Evolutionary conservation across 2,888 invertebrate genomes (phyloP).

Genomic region (Drosophila atroscutellata): DNA sequence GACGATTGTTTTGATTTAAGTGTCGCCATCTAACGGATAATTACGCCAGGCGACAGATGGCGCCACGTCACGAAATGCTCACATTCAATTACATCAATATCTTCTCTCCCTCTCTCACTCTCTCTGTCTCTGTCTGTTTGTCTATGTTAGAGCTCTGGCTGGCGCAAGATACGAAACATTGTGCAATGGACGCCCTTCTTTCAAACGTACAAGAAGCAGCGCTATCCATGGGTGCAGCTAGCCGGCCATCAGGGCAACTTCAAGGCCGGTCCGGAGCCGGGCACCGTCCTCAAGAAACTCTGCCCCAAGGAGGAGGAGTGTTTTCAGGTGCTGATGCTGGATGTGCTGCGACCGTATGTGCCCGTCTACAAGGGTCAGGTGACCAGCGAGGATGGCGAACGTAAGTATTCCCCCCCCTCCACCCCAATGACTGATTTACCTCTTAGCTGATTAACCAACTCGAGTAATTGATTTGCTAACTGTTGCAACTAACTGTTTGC

Average conservation of each 20-base stretch:
- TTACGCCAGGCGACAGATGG: conserved; percentile 13
- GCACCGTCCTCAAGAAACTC: conserved; percentile 96
- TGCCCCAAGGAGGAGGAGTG: conserved; percentile 95
- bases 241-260: conserved; percentile 98
- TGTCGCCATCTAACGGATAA: conserved; percentile 18
- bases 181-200: conserved; percentile 99
- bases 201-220: conserved; percentile 97
- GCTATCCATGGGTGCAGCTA: conserved; percentile 98
- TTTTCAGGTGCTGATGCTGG: conserved; percentile 93
- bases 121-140: neutral
- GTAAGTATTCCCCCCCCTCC: conserved; percentile 84
- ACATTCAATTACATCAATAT: neutral
- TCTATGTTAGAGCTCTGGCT: conserved; percentile 91
- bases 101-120: neutral
- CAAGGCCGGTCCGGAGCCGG: conserved; percentile 96
- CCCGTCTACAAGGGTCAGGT: conserved; percentile 97
- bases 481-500: neutral
- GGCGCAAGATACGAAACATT: conserved; percentile 96
- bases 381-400: conserved; percentile 91
- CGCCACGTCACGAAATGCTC: conserved; percentile 11
- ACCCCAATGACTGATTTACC: neutral
- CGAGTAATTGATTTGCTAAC: neutral
- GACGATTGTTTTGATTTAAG: conserved; percentile 11
- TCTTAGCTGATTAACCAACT: neutral
- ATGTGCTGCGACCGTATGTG: conserved; percentile 94